These are phyloP conservation scores for Ichneumoninae sp. DNA, from an alignment of 2,888 invertebrate genomes.

Conservation along the genomic window DNA sequence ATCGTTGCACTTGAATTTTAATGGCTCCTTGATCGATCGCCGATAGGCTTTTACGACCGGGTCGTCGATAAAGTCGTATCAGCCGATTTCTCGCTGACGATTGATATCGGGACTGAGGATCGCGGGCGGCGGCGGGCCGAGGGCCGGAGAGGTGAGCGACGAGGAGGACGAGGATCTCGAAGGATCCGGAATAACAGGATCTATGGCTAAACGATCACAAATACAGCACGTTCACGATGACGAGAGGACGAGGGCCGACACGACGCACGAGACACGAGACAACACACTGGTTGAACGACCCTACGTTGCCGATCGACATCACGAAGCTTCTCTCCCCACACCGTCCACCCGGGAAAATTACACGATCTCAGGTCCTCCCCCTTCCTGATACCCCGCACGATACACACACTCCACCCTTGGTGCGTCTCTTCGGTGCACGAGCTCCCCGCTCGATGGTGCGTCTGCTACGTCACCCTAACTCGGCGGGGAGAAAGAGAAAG, in stretches of 20 bases:
- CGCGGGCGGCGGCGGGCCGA: neutral
- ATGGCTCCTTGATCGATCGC: neutral
- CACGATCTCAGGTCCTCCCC: slow-evolving; percentile 74
- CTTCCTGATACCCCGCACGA: slow-evolving; percentile 56
- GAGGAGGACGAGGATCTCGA: neutral
- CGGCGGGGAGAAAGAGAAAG: slow-evolving; percentile 25
- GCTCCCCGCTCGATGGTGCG: slow-evolving; percentile 40
- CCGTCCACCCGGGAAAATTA: slow-evolving; percentile 82
- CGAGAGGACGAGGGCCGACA: slow-evolving; percentile 75
- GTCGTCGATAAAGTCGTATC: neutral
- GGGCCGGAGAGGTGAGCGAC: neutral
- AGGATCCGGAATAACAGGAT: slow-evolving; percentile 43
- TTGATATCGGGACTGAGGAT: neutral
- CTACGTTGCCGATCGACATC: slow-evolving; percentile 74
- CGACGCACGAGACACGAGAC: slow-evolving; percentile 81
- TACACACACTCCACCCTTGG: slow-evolving; percentile 22
- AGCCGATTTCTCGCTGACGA: neutral
- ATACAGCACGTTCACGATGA: slow-evolving; percentile 79
- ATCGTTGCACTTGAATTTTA: slow-evolving; percentile 27
- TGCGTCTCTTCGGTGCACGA: slow-evolving; percentile 55
- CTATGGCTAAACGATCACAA: slow-evolving; percentile 79
- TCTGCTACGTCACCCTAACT: slow-evolving; percentile 75
- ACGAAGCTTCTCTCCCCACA: slow-evolving; percentile 77
- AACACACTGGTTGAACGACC: slow-evolving; percentile 82
- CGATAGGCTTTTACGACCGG: neutral